Evolutionary conservation across 2,888 invertebrate genomes (phyloP).

Genomic region (Dynastes maya): DNA sequence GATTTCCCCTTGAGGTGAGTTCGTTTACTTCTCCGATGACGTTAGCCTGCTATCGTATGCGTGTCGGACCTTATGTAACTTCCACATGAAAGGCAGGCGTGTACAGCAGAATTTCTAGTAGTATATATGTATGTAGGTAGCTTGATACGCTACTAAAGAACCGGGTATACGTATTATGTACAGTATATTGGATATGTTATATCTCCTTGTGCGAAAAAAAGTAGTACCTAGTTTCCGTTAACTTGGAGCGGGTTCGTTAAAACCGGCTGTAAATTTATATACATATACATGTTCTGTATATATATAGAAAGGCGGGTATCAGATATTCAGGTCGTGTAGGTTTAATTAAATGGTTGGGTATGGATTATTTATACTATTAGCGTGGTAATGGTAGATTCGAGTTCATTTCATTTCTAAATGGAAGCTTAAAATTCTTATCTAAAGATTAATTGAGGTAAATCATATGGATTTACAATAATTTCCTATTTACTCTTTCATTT

Average conservation of each 20-base stretch:
- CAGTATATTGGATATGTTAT: neutral
- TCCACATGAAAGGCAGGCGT: slow-evolving; percentile 16
- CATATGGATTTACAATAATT: too few relatives aligned
- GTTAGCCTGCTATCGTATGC: slow-evolving; percentile 6
- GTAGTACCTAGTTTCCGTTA: slow-evolving; percentile 36
- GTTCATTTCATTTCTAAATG: too few relatives aligned
- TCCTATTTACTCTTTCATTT: too few relatives aligned
- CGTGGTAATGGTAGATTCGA: neutral
- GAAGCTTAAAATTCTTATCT: too few relatives aligned
- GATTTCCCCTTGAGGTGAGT: slow-evolving; percentile 66
- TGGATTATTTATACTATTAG: neutral
- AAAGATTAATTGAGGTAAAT: too few relatives aligned
- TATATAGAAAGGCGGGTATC: neutral
- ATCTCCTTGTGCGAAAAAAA: slow-evolving; percentile 23
- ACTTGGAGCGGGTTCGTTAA: slow-evolving; percentile 17
- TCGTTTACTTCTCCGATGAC: slow-evolving; percentile 62
- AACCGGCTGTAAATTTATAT: slow-evolving; percentile 1
- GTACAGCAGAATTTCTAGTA: neutral
- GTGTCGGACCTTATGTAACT: slow-evolving; percentile 27
- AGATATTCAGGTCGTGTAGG: slow-evolving; percentile 22
- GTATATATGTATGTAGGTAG: slow-evolving; percentile 1
- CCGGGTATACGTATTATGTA: neutral
- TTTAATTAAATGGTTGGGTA: slow-evolving; percentile 7
- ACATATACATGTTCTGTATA: slow-evolving; percentile 9
- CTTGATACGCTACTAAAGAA: neutral